A percentile compares a stretch with the other conserved stretches of the same genome.
Conservation (phyloP, 1,140 invertebrate genomes). For the Mizuhopecten yessoensis region DNA sequence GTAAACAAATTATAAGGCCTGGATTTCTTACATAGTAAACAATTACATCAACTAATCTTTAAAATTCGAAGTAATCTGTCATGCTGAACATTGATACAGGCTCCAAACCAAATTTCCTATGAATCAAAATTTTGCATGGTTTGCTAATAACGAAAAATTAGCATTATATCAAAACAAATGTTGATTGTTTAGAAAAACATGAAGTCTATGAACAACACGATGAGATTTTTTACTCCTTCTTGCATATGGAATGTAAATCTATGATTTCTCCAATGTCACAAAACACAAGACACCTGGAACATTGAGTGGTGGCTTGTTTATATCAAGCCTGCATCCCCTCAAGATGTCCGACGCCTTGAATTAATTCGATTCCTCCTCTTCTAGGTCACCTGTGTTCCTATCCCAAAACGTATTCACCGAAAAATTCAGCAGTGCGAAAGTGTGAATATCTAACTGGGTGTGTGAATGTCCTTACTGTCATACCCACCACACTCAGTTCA, state of each 20-base stretch:
- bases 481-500: background rate
- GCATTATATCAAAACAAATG: background rate
- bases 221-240: background rate
- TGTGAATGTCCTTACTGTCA: background rate
- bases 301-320: background rate
- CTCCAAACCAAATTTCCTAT: background rate
- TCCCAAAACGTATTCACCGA: background rate
- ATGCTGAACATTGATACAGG: background rate
- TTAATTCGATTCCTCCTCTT: background rate
- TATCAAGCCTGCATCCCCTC: background rate
- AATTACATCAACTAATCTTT: background rate
- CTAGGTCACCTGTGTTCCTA: background rate
- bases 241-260: constrained; percentile 28
- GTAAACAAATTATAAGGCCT: background rate
- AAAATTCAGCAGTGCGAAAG: constrained; percentile 24
- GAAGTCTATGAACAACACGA: background rate
- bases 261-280: background rate
- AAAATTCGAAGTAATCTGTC: background rate
- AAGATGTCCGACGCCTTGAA: background rate
- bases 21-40: background rate
- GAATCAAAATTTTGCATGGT: background rate
- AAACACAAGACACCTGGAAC: background rate
- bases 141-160: background rate
- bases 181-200: background rate
- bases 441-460: background rate